Evolutionary conservation across 2,888 invertebrate species (phyloP).

Genomic region (Brachylomia viminalis): DNA sequence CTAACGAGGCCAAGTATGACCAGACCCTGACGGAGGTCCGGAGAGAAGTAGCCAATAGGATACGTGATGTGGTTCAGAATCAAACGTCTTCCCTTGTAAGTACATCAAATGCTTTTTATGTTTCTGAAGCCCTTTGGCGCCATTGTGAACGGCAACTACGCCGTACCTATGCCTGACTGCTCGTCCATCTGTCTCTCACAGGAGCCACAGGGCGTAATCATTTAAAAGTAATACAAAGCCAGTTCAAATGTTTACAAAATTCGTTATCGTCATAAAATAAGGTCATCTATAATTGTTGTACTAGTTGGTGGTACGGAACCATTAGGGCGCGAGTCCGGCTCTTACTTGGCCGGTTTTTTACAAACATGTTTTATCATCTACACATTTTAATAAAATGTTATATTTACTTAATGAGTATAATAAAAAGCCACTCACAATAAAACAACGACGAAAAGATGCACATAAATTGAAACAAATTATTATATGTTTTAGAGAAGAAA

Average conservation of each 20-base stretch:
- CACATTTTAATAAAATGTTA: not conserved
- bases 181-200: no score
- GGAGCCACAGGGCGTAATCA: no score
- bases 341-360: not conserved
- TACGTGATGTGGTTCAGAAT: slow-evolving; percentile 70
- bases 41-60: slow-evolving; percentile 71
- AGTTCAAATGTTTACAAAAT: no score
- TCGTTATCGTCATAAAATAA: no score
- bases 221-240: no score
- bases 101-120: not conserved
- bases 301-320: not conserved
- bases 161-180: no score
- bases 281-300: no score
- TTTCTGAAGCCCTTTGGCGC: no score
- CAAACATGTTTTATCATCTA: not conserved
- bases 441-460: slow-evolving; percentile 10
- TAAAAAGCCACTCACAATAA: not conserved
- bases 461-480: slow-evolving; percentile 10
- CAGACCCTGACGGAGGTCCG: slow-evolving; percentile 76
- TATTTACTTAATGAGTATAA: not conserved
- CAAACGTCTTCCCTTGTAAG: slow-evolving; percentile 72
- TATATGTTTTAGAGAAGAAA: slow-evolving; percentile 10
- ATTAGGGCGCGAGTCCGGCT: not conserved
- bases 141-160: no score
- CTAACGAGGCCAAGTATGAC: slow-evolving; percentile 77